These are phyloP conservation scores for Drosophila kuntzei DNA, from an alignment of 2,888 invertebrate genomes.

Conservation along the genomic window DNA sequence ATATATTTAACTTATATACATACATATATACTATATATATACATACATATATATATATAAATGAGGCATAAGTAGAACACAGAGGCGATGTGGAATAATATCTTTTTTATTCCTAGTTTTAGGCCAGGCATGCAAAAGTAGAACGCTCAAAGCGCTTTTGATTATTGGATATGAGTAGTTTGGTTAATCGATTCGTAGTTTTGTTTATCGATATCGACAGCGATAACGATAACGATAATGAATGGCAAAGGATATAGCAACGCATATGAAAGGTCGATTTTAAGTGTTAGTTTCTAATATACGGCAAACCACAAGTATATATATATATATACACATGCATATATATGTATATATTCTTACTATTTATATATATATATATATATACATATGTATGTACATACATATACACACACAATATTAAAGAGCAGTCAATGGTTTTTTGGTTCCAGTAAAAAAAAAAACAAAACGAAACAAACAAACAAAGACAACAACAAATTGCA, in stretches of 20 bases:
- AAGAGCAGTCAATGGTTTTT: slow-evolving; percentile 77
- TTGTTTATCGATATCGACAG: slow-evolving; percentile 16
- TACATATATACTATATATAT: slow-evolving; percentile 33
- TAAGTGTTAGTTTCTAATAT: slow-evolving; percentile 77
- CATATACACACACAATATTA: slow-evolving; percentile 54
- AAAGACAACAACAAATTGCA: slow-evolving; percentile 27
- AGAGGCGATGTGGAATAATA: slow-evolving; percentile 26
- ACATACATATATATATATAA: slow-evolving; percentile 42
- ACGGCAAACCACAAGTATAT: slow-evolving; percentile 42
- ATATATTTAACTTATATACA: slow-evolving; percentile 34
- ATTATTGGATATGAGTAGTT: slow-evolving; percentile 50
- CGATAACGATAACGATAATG: slow-evolving; percentile 21
- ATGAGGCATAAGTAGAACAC: slow-evolving; percentile 24
- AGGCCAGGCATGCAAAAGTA: slow-evolving; percentile 61
- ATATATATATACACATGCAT: slow-evolving; percentile 3
- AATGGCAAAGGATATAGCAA: slow-evolving; percentile 73
- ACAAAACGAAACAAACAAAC: slow-evolving; percentile 7
- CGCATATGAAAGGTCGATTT: slow-evolving; percentile 73
- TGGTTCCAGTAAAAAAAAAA: slow-evolving; percentile 61
- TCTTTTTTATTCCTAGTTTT: slow-evolving; percentile 67
- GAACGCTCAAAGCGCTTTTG: slow-evolving; percentile 78
- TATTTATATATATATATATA: slow-evolving; percentile 63
- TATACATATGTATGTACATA: slow-evolving; percentile 48
- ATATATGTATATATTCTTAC: slow-evolving; percentile 39
- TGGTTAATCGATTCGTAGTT: slow-evolving; percentile 30